These are phyloP conservation scores for Tetheella fluctuosa DNA, from an alignment of 2,888 invertebrate genomes.

Conservation along the genomic window DNA sequence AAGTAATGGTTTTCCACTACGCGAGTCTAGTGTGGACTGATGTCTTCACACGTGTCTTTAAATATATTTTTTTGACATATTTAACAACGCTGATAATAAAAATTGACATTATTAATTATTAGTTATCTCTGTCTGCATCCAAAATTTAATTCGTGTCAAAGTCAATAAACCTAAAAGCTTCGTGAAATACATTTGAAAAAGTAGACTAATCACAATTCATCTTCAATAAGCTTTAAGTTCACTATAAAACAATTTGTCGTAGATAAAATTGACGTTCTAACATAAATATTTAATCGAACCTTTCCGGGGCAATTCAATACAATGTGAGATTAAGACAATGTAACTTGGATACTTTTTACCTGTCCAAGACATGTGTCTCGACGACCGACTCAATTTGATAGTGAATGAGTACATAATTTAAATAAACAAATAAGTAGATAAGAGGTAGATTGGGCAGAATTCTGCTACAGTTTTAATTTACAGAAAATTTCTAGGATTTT, in stretches of 20 bases:
- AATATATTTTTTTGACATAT: too few species aligned
- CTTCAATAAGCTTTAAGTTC: not conserved
- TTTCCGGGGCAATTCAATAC: constrained; percentile 1
- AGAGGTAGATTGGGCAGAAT: constrained; percentile 30
- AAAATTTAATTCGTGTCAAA: too few species aligned
- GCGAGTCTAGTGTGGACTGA: too few species aligned
- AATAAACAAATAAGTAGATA: constrained; percentile 15
- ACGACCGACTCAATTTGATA: not conserved
- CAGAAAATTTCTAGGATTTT: constrained; percentile 65
- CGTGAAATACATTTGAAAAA: not conserved
- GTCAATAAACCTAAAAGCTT: not conserved
- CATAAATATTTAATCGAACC: constrained; percentile 5
- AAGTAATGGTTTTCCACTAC: too few species aligned
- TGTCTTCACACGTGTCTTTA: too few species aligned
- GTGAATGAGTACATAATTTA: constrained; percentile 2
- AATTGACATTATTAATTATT: too few species aligned
- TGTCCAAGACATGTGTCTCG: not conserved
- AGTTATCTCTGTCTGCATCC: too few species aligned
- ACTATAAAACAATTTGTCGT: not conserved
- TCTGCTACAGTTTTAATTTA: constrained; percentile 69
- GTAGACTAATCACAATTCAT: not conserved
- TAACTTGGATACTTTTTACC: not conserved
- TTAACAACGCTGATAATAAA: too few species aligned
- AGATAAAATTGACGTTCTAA: constrained; percentile 1
- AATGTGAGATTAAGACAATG: constrained; percentile 5